Conservation (phyloP, 2,797 vertebrate species). For the Thalassophryne amazonica region DNA sequence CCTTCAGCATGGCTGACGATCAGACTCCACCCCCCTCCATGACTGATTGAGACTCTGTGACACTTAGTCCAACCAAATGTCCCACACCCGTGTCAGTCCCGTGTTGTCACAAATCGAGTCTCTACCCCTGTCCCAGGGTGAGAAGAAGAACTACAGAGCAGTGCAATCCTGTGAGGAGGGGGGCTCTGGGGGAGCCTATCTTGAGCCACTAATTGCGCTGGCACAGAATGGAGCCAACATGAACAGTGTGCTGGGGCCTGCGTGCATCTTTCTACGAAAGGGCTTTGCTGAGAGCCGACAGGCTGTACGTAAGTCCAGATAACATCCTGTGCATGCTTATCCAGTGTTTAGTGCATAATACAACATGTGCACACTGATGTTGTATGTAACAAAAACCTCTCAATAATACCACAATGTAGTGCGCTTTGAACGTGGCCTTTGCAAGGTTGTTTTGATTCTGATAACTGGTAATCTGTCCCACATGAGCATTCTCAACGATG, state of each 20-base stretch:
- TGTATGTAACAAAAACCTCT: conserved; percentile 15
- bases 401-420: too few species aligned
- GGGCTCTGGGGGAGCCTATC: conserved; percentile 79
- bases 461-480: conserved; percentile 4
- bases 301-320: conserved; percentile 98
- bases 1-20: conserved; percentile 32
- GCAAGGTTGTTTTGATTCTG: too few species aligned
- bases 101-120: conserved; percentile 55
- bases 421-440: too few species aligned
- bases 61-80: conserved; percentile 8
- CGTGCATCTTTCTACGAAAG: conserved; percentile 99
- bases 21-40: conserved; percentile 20
- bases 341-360: conserved; percentile 25
- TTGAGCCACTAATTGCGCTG: conserved; percentile 88
- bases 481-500: too few species aligned
- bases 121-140: conserved; percentile 82
- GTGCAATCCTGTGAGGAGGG: conserved; percentile 90
- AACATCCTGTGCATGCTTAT: conserved; percentile 61
- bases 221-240: conserved; percentile 94
- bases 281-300: conserved; percentile 97
- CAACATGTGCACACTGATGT: conserved; percentile 19
- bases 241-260: conserved; percentile 97
- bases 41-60: conserved; percentile 45
- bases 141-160: conserved; percentile 91
- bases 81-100: conserved; percentile 29